Evolutionary conservation across 2,113 vertebrate species (phyloP).

Genomic region (Propithecus coquereli): DNA sequence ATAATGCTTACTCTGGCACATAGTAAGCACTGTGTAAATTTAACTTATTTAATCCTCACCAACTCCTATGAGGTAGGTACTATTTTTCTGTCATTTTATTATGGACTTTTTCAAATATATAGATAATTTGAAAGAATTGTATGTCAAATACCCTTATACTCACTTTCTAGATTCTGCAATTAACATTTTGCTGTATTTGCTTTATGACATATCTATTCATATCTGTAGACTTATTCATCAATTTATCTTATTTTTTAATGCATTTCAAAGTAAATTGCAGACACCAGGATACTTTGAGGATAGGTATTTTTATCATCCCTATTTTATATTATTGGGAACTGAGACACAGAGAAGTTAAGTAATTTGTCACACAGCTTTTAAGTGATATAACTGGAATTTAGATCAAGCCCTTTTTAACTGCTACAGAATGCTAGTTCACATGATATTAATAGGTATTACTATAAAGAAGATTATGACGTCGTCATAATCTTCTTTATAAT

Average conservation of each 20-base stretch:
- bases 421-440: neutral
- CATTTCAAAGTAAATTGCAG: slow-evolving; percentile 14
- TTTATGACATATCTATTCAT: neutral
- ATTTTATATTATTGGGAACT: neutral
- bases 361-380: neutral
- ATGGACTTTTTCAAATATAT: neutral
- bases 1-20: neutral
- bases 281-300: neutral
- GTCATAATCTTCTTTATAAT: too few species aligned
- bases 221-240: neutral
- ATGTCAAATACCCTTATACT: neutral
- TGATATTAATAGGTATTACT: neutral
- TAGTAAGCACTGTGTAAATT: neutral
- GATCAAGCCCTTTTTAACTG: neutral
- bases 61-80: neutral
- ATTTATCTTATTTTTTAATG: neutral
- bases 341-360: neutral
- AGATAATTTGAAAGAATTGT: neutral
- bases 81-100: slow-evolving; percentile 13
- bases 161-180: neutral
- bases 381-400: neutral
- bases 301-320: neutral
- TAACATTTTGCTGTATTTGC: neutral
- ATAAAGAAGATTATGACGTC: too few species aligned
- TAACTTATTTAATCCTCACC: neutral